Evolutionary conservation across 2,888 invertebrate species (phyloP), one percentile per base, ranked within the genome.

Genomic region (Drosophila tripunctata): DNA sequence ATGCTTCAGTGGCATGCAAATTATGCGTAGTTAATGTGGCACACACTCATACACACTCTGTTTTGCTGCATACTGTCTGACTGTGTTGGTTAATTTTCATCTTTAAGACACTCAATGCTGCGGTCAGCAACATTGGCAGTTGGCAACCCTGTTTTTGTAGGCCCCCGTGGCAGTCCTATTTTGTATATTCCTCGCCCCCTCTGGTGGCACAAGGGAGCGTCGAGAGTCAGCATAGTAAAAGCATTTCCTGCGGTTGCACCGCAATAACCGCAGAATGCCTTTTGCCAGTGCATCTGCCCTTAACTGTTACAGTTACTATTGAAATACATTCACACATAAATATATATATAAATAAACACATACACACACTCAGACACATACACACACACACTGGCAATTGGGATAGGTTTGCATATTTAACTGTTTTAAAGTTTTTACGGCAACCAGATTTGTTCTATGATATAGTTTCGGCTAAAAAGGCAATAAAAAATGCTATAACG

Each of bases 101-200:
- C 84, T 78, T 83, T 78, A 83, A 83, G 82, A 83, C 78, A 83
- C 84, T 86, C 87, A 83, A 84, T 80, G 65, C 60, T 82, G 82
- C 47, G 87, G 82, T 83, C 71, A 69, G 52, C 48, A 22, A 44
- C 40, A 41, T 38, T 47, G 36, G n/a, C 45, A 27, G 33, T 19
- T 30, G 8, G 22, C 48, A 22, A 14, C 15, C 44, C 27, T 24
- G n/a, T 27, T 27, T 6, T 8, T 31, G 45, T 7, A 36, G 17
- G 24, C 15, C 12, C 12, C 24, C 40, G 24, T 45, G 40, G 12
- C 51, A 24, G 27, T 10, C 27, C 8, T 27, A 27, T 27, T 27
- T 1, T 27, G 27, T 8, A 21, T n/a, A n/a, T n/a, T n/a, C n/a
- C n/a, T n/a, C n/a, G 24, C 8, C 36, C 36, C 54, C 61, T 75